Evolutionary conservation across 2,797 vertebrate genomes (phyloP).

Genomic region (Melanotaenia trifasciata): DNA sequence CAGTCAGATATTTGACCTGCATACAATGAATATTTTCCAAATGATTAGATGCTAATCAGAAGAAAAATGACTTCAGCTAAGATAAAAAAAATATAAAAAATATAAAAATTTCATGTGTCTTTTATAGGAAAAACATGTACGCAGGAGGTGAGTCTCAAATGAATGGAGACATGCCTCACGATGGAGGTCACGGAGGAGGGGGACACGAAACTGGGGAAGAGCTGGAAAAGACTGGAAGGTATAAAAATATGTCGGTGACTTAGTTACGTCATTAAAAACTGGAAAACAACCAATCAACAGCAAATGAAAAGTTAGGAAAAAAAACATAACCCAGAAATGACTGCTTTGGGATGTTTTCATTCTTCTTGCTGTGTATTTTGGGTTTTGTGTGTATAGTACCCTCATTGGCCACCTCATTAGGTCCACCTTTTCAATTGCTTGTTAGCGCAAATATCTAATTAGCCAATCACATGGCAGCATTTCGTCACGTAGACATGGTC

Average conservation of each 20-base stretch:
- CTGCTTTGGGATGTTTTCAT: not conserved
- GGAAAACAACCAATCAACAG: not conserved
- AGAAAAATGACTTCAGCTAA: not conserved
- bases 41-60: not conserved
- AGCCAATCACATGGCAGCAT: not conserved
- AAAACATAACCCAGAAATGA: no score
- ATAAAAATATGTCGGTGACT: slow-evolving; percentile 20
- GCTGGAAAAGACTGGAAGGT: slow-evolving; percentile 92
- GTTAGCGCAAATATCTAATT: no score
- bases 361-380: no score
- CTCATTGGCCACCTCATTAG: not conserved
- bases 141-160: slow-evolving; percentile 93
- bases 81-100: no score
- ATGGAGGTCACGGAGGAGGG: slow-evolving; percentile 88
- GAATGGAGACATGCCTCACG: slow-evolving; percentile 93
- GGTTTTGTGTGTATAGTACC: no score
- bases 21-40: not conserved
- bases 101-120: not conserved
- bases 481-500: not conserved
- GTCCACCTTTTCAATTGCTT: not conserved
- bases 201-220: slow-evolving; percentile 91
- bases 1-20: not conserved
- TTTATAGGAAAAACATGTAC: slow-evolving; percentile 94
- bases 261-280: not conserved
- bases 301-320: not conserved